phyloP scores from a whole-genome alignment of 2,113 vertebrate species.

The Oxygymnocypris stewartii region DNA sequence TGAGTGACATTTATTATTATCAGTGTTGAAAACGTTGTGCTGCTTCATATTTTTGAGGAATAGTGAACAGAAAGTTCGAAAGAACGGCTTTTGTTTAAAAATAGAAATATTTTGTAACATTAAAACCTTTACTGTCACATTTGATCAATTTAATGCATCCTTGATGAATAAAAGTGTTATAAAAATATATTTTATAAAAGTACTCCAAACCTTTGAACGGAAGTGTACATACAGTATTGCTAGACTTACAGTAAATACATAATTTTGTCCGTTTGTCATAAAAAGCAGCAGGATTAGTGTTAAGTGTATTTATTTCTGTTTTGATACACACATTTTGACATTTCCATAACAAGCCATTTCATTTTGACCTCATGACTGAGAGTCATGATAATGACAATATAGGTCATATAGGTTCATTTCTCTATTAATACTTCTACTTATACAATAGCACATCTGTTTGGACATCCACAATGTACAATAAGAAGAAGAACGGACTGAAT shows the following conservation, averaged over 20 bases:
- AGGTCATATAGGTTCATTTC: slow-evolving; percentile 61
- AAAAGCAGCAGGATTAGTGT: slow-evolving; percentile 43
- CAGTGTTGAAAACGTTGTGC: background rate
- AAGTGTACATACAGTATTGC: background rate
- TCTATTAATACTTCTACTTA: slow-evolving; percentile 62
- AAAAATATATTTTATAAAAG: background rate
- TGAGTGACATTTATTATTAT: background rate
- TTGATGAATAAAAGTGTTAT: background rate
- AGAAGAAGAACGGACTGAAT: slow-evolving; percentile 42
- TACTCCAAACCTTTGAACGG: background rate
- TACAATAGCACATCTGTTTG: slow-evolving; percentile 63
- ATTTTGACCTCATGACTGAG: slow-evolving; percentile 46
- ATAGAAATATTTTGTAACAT: background rate
- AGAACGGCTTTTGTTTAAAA: background rate
- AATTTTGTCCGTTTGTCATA: slow-evolving; percentile 15
- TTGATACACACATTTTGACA: slow-evolving; percentile 64
- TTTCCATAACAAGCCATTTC: slow-evolving; percentile 25
- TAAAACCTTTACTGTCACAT: background rate
- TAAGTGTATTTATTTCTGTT: slow-evolving; percentile 62
- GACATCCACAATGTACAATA: slow-evolving; percentile 66
- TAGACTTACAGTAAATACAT: slow-evolving; percentile 48
- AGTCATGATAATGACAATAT: slow-evolving; percentile 60
- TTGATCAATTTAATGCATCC: slow-evolving; percentile 1
- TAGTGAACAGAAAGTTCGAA: background rate
- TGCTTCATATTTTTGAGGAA: background rate